Conservation (phyloP, 2,888 invertebrate genomes). For the Ormia ochracea region DNA sequence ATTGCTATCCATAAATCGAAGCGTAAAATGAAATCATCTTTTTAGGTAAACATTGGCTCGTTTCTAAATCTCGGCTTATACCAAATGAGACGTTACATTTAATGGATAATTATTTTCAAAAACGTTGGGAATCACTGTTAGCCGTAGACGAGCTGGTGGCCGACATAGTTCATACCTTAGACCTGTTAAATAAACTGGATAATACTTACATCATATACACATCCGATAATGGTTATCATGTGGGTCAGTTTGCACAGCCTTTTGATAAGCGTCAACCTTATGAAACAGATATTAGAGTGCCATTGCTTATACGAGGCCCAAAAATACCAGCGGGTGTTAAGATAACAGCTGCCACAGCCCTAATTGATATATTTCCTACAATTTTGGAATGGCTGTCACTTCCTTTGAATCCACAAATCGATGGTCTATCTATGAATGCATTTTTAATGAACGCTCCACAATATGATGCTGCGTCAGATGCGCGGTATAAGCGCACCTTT, state of each 20-base stretch:
- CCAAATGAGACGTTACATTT: constrained; percentile 79
- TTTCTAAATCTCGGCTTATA: constrained; percentile 81
- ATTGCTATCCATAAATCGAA: no score
- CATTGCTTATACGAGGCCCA: constrained; percentile 87
- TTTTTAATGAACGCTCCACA: constrained; percentile 66
- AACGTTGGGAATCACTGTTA: constrained; percentile 87
- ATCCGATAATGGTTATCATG: constrained; percentile 94
- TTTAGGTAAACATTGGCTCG: constrained; percentile 91
- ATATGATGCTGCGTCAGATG: constrained; percentile 59
- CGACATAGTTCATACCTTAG: constrained; percentile 80
- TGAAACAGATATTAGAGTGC: constrained; percentile 91
- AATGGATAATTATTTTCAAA: constrained; percentile 84
- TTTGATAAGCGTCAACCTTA: constrained; percentile 94
- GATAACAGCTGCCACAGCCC: constrained; percentile 80
- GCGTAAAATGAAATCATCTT: no score
- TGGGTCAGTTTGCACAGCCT: constrained; percentile 92
- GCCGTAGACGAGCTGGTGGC: constrained; percentile 92
- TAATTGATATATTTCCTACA: constrained; percentile 91
- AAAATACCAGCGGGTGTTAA: constrained; percentile 78
- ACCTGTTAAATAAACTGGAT: constrained; percentile 79
- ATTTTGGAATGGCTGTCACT: constrained; percentile 84
- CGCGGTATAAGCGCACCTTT: constrained; percentile 78
- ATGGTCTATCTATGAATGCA: constrained; percentile 80
- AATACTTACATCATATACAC: constrained; percentile 90
- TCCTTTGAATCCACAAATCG: constrained; percentile 78